Evolutionary conservation across 2,797 vertebrate species (phyloP), one percentile per base, ranked within the genome.

Genomic region (Diplodus sargus): DNA sequence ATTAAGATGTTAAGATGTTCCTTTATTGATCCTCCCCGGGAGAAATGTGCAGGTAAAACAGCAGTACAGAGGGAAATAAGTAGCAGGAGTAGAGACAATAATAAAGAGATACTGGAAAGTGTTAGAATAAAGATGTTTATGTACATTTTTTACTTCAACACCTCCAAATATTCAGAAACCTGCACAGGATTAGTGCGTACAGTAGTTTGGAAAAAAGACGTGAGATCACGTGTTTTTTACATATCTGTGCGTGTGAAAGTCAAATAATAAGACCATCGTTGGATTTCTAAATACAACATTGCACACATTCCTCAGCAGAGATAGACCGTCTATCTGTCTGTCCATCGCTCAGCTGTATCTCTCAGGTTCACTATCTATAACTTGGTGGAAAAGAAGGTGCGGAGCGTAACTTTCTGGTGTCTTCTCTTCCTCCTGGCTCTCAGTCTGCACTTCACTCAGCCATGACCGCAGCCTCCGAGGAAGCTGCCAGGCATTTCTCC

Each of bases 391-490:
- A 34, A 34, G 7, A 34, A 51, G 49, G n/a, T 51, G 64, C 28
- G 62, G 17, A 74, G 64, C 7, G 20, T 68, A 66, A 23, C 75
- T 39, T 83, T 79, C 66, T 45, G 39, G 45, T 76, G 63, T 66
- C 64, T 83, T 30, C 12, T 69, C 42, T 20, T 22, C 51, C 72
- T 78, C 45, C 45, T 69, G 75, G 68, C 81, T 84, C 70, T 69
- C 17, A 52, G 53, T 43, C 73, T 83, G 23, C 74, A 52, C 76
- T 79, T 85, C 87, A 79, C 74, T 86, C 76, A 81, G 75, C 88
- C 70, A 34, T 86, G 83, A 86, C 82, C 69, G 34, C 85, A 85
- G 80, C 82, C 82, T 86, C 75, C 58, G 80, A 87, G 76, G 83
- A 79, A 45, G 72, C 86, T 83, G 84, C 82, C 85, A 76, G 82